Base-by-base conservation (phyloP, 2,113 vertebrate species). In the Actenoides hombroni region DNA sequence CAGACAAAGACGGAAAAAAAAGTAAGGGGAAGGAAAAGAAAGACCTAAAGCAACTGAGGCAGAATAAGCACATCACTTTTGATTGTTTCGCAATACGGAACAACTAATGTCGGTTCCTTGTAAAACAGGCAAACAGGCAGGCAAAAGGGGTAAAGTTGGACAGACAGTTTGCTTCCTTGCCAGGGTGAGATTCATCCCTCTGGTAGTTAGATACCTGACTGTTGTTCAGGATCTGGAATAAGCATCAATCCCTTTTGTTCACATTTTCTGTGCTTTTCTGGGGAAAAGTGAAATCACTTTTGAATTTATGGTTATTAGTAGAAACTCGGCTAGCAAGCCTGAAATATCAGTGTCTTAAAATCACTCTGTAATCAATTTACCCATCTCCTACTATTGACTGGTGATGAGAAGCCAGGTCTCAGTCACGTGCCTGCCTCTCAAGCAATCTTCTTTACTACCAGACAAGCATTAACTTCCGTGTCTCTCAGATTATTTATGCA, bases 91-190 rank as follows among this genome's bases (percentile, higher is more conserved):
- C 54, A 40, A 69, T 46, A 74, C 11, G 77, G 63, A 86, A 87
- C 28, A 95, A 82, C 44, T 82, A 44, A 83, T 67, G 63, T 42
- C 2, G 2, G 20, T 70, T 90, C 26, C 46, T 57, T 67, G 42
- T 83, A 78, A 80, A 77, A 88, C 68, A 94, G 71, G 82, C 70
- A 88, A 90, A 94, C 63, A 87, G 28, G 33, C 13, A 96, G 60
- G 95, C 17, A 80, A 53, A 77, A 83, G 10, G 10, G 28, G 16
- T 83, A 67, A 71, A 48, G 19, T 6, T 86, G 64, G 28, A 63
- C 31, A 53, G 39, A 82, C 0, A 16, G n/a, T 63, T 81, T 88
- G 31, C 42, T 90, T 94, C 33, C 64, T 29, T 90, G 11, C 16
- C 16, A 86, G 82, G 60, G 64, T 83, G n/a, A 54, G 35, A 65